Conservation (phyloP, 2,113 vertebrate species). For the Charadrius vociferus region DNA sequence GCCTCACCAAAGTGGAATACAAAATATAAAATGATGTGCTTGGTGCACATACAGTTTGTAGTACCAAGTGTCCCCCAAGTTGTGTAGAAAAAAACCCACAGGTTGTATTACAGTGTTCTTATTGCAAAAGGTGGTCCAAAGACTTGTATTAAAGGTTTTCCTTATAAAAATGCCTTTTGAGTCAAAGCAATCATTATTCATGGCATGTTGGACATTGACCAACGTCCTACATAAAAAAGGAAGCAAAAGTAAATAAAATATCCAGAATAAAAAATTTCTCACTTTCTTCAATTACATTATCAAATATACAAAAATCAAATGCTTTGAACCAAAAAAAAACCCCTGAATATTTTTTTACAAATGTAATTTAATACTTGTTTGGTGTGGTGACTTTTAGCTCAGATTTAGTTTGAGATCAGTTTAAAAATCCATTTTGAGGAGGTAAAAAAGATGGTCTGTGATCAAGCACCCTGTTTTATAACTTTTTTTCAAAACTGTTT, state of each 20-base stretch:
- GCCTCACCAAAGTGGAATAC: not conserved
- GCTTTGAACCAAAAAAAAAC: not conserved
- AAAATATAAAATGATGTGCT: not conserved
- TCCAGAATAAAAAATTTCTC: not conserved
- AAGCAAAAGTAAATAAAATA: not conserved
- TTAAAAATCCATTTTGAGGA: not conserved
- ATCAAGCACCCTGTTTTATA: not conserved
- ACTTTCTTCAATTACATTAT: not conserved
- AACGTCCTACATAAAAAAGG: not conserved
- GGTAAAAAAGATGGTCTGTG: not conserved
- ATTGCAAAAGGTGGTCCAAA: not conserved
- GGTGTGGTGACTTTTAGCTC: not conserved
- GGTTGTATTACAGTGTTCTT: not conserved
- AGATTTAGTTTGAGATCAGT: not conserved
- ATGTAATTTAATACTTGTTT: not conserved
- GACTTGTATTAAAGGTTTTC: not conserved
- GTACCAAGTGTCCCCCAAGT: rapidly evolving
- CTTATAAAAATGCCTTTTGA: not conserved
- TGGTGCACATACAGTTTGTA: not conserved
- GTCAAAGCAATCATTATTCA: not conserved
- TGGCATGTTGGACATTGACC: not conserved
- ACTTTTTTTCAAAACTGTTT: not conserved
- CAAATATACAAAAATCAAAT: not conserved
- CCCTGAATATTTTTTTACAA: not conserved
- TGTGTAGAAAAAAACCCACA: not conserved